Base-by-base conservation (phyloP, 2,888 invertebrate genomes). In the Philopedon plagiatum region DNA sequence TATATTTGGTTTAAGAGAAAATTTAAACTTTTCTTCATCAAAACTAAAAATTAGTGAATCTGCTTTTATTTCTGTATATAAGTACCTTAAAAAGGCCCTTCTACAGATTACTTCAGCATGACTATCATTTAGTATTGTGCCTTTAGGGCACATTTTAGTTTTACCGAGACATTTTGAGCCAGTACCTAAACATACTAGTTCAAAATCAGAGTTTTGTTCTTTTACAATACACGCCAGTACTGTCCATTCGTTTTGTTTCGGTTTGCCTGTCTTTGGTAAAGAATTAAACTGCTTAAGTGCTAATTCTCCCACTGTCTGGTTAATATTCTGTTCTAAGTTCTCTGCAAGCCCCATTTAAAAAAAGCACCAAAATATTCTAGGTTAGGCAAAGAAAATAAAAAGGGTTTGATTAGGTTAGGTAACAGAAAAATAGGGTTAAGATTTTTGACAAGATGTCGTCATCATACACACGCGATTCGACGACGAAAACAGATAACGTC, bases 131-230 rank as follows among this genome's bases (percentile, higher is more conserved):
- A 98, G 80, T 72, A 93, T 87, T 78, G 90, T 89, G 1, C 96
- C 96, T 26, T 83, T 83, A 1, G 86, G 80, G 62, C 91, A 91
- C 86, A 93, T 87, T 83, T 91, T 90, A 2, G 86, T 85, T 66
- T 89, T 87, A 0, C 97, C 96, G 75, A 98, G 89, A 84, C 97
- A 98, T 87, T 97, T 98, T 0, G 97, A 93, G 0, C 98, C 98
- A 1, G 95, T 95, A 1, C 95, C 96, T 63, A 97, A 83, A n/a
- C 96, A 89, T 23, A 96, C 91, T 2, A 96, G 90, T 81, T 90
- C 87, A 37, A 86, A 78, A 5, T 80, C 77, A 51, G 84, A 82
- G 58, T 75, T 78, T 60, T 76, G 78, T 78, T 87, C 86, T 82
- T 89, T 83, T 11, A 95, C 87, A 46, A 97, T 87, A 75, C 92